Percentiles rank a stretch among this genome's conserved stretches.
phyloP scores from a whole-genome alignment of 1,140 invertebrate species.

The Mamestra configurata region DNA sequence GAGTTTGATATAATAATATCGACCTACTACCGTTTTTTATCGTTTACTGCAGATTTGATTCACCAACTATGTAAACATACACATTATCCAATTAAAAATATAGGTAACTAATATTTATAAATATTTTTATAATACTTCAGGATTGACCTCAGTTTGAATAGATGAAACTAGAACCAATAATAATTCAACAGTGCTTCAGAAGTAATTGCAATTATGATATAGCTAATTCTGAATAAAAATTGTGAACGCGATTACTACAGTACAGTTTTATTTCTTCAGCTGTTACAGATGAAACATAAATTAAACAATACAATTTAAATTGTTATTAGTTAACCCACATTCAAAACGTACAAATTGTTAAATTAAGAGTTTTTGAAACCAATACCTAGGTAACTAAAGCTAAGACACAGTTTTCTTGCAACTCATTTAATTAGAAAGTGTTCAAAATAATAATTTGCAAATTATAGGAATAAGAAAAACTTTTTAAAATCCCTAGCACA shows the following conservation, averaged over 20 bases:
- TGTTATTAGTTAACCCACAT: constrained; percentile 6
- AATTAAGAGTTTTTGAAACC: background rate
- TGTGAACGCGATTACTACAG: background rate
- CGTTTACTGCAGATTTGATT: too few species aligned
- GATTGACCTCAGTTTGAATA: constrained; percentile 5
- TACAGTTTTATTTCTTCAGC: background rate
- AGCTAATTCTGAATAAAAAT: background rate
- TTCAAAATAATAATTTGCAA: constrained; percentile 41
- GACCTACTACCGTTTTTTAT: too few species aligned
- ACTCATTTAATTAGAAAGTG: constrained; percentile 23
- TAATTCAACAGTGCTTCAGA: background rate
- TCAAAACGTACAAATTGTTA: constrained; percentile 11
- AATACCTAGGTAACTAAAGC: background rate
- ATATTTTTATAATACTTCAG: background rate
- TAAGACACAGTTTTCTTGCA: background rate
- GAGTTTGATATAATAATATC: too few species aligned
- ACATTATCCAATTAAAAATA: too few species aligned
- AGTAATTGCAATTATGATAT: background rate
- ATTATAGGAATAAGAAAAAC: background rate
- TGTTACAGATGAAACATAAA: background rate
- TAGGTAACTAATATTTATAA: too few species aligned
- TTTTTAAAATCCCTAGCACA: background rate
- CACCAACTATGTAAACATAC: too few species aligned
- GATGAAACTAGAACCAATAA: background rate
- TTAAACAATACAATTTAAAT: background rate